phyloP scores from a whole-genome alignment of 2,797 vertebrate genomes.

The Sardinella longiceps region DNA sequence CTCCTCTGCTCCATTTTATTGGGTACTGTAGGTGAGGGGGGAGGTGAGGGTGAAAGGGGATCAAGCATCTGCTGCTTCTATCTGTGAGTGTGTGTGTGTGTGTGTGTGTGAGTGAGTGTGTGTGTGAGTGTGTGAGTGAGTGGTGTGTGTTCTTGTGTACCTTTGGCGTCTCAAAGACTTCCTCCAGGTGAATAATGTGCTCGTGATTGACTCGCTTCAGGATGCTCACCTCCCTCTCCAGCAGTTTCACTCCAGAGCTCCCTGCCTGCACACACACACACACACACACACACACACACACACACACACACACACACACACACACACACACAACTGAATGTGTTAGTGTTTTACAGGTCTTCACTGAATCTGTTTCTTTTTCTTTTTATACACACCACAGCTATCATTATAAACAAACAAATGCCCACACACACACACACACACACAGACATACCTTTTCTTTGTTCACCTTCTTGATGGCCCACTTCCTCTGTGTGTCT shows the following conservation, averaged over 20 bases:
- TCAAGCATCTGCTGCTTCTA: neutral
- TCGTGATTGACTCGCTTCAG: conserved; percentile 82
- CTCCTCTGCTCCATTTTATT: neutral
- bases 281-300: neutral
- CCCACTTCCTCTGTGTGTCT: conserved; percentile 78
- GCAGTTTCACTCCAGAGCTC: conserved; percentile 79
- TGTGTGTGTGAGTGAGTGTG: too few relatives aligned
- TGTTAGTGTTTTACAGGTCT: neutral
- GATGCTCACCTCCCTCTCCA: conserved; percentile 85
- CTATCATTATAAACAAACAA: neutral
- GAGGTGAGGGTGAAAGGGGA: neutral
- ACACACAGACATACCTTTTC: conserved; percentile 74
- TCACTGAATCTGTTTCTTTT: neutral
- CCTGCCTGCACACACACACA: conserved; percentile 74
- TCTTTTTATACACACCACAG: neutral
- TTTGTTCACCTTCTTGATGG: conserved; percentile 84
- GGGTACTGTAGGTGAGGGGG: neutral
- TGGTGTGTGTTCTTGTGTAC: conserved; percentile 64
- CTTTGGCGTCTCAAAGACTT: conserved; percentile 82
- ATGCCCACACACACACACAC: conserved; percentile 21
- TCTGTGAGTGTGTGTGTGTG: neutral
- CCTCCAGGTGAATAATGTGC: conserved; percentile 85
- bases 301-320: neutral
- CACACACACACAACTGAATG: neutral
- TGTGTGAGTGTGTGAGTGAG: too few relatives aligned